Base-by-base conservation (phyloP, 2,888 invertebrate species). In the Opisthograptis luteolata region DNA sequence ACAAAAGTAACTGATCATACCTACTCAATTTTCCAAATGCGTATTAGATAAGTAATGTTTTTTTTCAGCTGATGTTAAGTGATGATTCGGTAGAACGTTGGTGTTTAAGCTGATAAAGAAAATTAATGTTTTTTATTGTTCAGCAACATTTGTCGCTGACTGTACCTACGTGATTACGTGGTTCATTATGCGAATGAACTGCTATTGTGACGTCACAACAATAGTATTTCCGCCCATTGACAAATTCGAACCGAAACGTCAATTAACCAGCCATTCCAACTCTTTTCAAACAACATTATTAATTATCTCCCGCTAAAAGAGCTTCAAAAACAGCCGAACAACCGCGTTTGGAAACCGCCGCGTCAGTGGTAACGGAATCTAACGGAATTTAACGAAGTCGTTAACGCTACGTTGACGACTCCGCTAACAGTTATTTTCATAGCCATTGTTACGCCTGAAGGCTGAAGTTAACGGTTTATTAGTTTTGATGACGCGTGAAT, bases 361-460 rank as follows among this genome's bases (percentile, higher is more conserved):
- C 40, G 45, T 52, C 52, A 34, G 44, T 48, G n/a, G n/a, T 25
- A 46, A 43, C 47, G 30, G 56, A n/a, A 40, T 44, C 43, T 45
- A 55, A 58, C 46, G 50, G 51, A 50, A 60, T 62, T 54, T 52
- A 51, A 60, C 58, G 45, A 51, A 58, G 52, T 62, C 54, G 53
- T 60, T 61, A 64, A 55, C 49, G 56, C 44, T 31, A 27, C 50
- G 35, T 42, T 40, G 48, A 53, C 55, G 55, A 46, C 31, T 43
- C n/a, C 17, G 35, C 28, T 43, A 56, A 55, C 58, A 49, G 60
- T 57, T 55, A 58, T 54, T 52, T 52, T 56, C 43, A 60, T 56
- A 34, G 55, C 54, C 54, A 52, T 58, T 56, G 60, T 60, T 49
- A 49, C 47, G 43, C 44, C 13, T 17, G 13, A 36, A 28, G 43